Evolutionary conservation across 2,888 invertebrate genomes (phyloP), one percentile per base, ranked within the genome.

Genomic region (Resseliella maxima): DNA sequence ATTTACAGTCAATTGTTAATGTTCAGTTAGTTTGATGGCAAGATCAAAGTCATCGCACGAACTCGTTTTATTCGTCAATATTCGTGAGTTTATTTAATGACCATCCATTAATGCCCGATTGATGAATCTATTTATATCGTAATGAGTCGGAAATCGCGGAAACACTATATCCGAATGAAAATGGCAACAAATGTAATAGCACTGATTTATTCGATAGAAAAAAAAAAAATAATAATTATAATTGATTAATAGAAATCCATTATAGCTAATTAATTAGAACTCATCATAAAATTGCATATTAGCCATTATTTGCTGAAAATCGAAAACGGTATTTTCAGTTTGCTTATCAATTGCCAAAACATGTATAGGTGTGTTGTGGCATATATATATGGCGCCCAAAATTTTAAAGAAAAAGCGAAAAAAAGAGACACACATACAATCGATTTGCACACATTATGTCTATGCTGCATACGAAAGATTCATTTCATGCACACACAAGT

Each of bases 11-110:
- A 15, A 24, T 15, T 24, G 24, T 24, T 3, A 24, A 24, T 2
- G 24, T 50, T 50, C 24, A 24, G 59, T 24, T n/a, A 24, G 24
- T 24, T 24, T 59, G n/a, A 59, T 50, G 18, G 24, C 59, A 59
- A 59, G 59, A 59, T 59, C 59, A 59, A 59, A 59, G 59, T 59
- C 59, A 24, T 59, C n/a, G 24, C 59, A n/a, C 24, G 24, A 59
- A 24, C 24, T 59, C 59, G 59, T 59, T 59, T 59, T 24, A 59
- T 59, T 59, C 2, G 18, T 18, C 46, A 50, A 8, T 18, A 18
- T 15, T 50, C 18, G n/a, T n/a, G n/a, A 2, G 24, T 59, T 24
- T 15, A 59, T 5, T 24, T 59, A 10, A 59, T 24, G 8, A 59
- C n/a, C 24, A 24, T 24, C 59, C 59, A 59, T 59, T 59, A 59